Evolutionary conservation across 2,888 invertebrate genomes (phyloP).

Genomic region (Clunio marinus): DNA sequence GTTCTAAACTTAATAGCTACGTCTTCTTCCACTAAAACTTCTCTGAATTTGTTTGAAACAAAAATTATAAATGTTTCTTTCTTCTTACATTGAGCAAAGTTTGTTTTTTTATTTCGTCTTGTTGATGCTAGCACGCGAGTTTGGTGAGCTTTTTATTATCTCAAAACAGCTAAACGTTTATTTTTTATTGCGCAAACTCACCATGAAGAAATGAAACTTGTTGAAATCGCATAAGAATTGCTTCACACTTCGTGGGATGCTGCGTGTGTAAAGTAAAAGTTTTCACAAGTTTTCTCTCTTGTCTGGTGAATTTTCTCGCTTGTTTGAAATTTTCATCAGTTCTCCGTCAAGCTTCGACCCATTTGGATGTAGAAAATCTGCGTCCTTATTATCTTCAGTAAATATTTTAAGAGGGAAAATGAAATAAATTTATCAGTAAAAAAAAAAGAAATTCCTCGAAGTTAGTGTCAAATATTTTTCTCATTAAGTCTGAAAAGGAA

Average conservation of each 20-base stretch:
- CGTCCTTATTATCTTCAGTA: background rate
- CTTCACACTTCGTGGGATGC: background rate
- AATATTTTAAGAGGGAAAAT: background rate
- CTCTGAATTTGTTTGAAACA: background rate
- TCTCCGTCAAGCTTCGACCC: background rate
- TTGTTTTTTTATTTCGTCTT: background rate
- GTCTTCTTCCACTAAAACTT: background rate
- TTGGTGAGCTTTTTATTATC: background rate
- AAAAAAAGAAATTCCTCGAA: too few species aligned
- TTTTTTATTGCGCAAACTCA: background rate
- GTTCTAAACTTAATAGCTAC: constrained; percentile 1
- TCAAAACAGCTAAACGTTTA: too few species aligned
- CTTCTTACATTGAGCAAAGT: background rate
- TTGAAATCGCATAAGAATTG: background rate
- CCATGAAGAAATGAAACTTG: background rate
- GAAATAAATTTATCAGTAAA: too few species aligned
- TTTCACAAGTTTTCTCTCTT: background rate
- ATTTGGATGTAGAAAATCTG: background rate
- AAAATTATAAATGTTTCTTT: background rate
- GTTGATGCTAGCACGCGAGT: too few species aligned
- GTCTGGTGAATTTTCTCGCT: background rate
- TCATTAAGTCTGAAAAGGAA: too few species aligned
- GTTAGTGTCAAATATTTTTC: too few species aligned
- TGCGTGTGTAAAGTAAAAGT: background rate
- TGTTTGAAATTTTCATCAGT: background rate